Evolutionary conservation across 2,888 invertebrate genomes (phyloP), one percentile per base, ranked within the genome.

Genomic region (Lepetodrilus schrolli): DNA sequence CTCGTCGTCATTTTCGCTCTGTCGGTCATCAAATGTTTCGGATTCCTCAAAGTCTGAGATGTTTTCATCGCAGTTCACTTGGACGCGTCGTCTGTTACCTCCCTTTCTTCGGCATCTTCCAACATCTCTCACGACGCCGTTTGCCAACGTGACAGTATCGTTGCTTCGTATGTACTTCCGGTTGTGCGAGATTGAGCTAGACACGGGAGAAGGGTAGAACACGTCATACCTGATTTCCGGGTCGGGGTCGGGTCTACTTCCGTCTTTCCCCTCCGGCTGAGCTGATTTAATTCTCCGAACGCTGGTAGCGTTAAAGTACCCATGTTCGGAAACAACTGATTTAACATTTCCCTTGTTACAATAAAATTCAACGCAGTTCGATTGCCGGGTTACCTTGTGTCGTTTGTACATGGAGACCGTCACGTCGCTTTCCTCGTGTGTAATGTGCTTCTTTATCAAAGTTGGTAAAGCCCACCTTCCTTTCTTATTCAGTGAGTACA

Each of bases 171-270:
- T 75, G 23, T 75, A 77, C 72, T 83, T 81, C 2, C 78, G 70
- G 48, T 81, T 80, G 51, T 83, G 82, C 0, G 80, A 74, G 4
- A 83, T 49, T 3, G 80, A 83, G 43, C 79, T 81, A 26, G 77
- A 74, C 1, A 47, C 72, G 7, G 83, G 80, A 65, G 77, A 73
- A 26, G 82, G 82, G 37, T 78, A 78, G 20, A 74, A 38, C 4
- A 83, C 78, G 26, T 84, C 80, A 21, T 80, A 81, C 17, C 74
- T 50, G 3, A 84, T 38, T 36, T 78, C 77, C 7, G 74, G 73
- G 30, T 70, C 51, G 4, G 66, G 47, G 37, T 68, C 48, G 38
- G 5, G 49, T 43, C 13, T 51, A 21, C 26, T 43, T 21, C 50
- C 65, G 23, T 38, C 65, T 5, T 43, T 49, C 23, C 73, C 72